A percentile compares a stretch with the other conserved stretches of the same genome.
Conservation (phyloP, 2,113 vertebrate genomes). For the Brienomyrus longianalis region DNA sequence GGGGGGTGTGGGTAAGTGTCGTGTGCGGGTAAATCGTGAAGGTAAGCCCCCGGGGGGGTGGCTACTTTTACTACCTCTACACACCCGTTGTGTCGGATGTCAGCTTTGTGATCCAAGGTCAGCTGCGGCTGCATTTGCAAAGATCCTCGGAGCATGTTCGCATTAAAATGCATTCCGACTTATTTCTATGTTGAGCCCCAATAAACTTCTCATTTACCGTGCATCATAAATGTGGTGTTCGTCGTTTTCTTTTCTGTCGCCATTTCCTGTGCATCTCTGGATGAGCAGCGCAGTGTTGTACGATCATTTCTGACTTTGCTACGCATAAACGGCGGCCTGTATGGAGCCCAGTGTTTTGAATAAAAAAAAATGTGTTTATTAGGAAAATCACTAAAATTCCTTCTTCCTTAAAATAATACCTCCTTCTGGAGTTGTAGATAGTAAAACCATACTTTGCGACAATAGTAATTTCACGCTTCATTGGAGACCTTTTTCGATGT, state of each 20-base stretch:
- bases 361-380: not conserved
- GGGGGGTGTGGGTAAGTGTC: not conserved
- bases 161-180: not conserved
- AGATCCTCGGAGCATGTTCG: not conserved
- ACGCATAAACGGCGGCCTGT: not conserved
- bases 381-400: not conserved
- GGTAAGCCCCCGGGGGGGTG: not conserved
- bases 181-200: not conserved
- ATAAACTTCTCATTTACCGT: not conserved
- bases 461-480: not conserved
- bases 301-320: not conserved
- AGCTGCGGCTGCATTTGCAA: not conserved
- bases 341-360: not conserved
- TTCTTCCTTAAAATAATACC: not conserved
- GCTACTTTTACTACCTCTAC: not conserved
- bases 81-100: not conserved
- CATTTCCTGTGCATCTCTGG: not conserved
- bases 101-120: conserved; percentile 9
- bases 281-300: not conserved
- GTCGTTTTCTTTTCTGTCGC: not conserved
- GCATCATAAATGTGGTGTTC: not conserved
- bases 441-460: not conserved
- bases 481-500: not conserved
- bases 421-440: not conserved
- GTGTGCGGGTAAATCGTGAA: not conserved